Conservation (phyloP, 2,888 invertebrate genomes). For the Gryllus longicercus region DNA sequence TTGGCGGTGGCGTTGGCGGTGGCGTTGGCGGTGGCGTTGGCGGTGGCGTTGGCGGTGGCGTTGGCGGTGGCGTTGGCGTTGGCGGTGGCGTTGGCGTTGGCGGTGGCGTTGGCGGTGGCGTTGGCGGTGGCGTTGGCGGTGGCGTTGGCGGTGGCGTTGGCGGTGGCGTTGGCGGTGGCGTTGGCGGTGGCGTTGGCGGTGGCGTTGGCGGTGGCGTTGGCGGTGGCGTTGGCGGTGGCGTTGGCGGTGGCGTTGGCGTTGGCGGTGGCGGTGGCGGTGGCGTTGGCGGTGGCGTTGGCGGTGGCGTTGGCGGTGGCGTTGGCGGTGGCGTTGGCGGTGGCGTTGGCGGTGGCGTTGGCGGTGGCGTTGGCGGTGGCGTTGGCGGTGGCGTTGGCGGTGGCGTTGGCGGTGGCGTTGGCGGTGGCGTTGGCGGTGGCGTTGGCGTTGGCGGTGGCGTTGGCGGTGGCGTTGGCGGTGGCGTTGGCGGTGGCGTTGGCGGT, state of each 20-base stretch:
- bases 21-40: neutral
- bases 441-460: neutral
- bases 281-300: accelerated
- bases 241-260: accelerated
- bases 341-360: neutral
- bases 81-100: neutral
- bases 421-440: neutral
- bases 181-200: neutral
- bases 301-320: accelerated
- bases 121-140: neutral
- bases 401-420: neutral
- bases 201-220: neutral
- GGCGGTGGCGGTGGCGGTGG: neutral
- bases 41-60: neutral
- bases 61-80: neutral
- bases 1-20: neutral
- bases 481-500: neutral
- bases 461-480: neutral
- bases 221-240: neutral
- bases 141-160: neutral
- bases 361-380: no score
- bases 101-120: no score
- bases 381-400: neutral
- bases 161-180: neutral
- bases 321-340: neutral